A percentile compares a stretch with the other conserved stretches of the same genome.
phyloP scores from a whole-genome alignment of 2,113 vertebrate genomes.

The Elephas maximus region DNA sequence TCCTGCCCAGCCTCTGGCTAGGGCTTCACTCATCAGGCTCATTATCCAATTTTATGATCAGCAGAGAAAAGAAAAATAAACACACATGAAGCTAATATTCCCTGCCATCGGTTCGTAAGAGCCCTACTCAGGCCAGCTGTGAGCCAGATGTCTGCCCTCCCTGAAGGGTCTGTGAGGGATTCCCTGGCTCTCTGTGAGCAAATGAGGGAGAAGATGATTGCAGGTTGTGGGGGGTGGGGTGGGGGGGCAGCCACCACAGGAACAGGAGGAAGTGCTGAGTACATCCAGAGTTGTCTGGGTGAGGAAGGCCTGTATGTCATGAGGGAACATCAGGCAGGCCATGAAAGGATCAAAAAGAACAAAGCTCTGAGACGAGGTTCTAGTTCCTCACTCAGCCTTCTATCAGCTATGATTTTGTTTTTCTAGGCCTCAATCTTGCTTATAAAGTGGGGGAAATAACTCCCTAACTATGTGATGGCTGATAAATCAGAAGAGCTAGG shows the following conservation, averaged over 20 bases:
- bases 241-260: neutral
- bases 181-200: neutral
- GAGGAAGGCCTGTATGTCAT: rapidly evolving
- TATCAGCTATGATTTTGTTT: neutral
- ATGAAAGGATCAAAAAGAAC: neutral
- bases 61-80: constrained; percentile 68
- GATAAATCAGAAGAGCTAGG: neutral
- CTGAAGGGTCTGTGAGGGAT: neutral
- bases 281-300: neutral
- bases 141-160: constrained; percentile 62
- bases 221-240: neutral
- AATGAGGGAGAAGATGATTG: neutral
- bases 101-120: neutral
- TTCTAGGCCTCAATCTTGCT: neutral
- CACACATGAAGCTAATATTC: neutral
- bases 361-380: neutral
- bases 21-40: neutral
- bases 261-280: neutral
- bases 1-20: neutral
- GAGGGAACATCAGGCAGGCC: neutral
- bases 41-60: constrained; percentile 52
- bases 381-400: neutral
- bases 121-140: constrained; percentile 42
- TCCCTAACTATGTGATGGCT: neutral
- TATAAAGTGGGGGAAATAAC: neutral